These are phyloP conservation scores for Drosophila mulleri DNA, from an alignment of 2,888 invertebrate species.

Conservation along the genomic window DNA sequence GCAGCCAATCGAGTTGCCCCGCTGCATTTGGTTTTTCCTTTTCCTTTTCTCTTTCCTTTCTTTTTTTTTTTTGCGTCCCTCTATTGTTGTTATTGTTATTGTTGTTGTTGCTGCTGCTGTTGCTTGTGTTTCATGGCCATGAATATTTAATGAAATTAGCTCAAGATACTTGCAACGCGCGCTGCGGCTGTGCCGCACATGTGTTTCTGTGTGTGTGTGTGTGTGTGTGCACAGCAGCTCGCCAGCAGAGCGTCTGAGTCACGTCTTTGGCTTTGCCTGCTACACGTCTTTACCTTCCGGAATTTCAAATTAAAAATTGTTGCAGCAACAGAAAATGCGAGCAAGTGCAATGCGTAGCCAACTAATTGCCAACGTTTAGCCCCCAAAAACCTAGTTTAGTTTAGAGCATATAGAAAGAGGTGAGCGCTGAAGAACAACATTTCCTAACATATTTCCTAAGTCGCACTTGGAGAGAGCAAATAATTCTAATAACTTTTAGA, in stretches of 20 bases:
- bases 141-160: conserved; percentile 80
- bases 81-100: conserved; percentile 17
- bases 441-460: too few species aligned
- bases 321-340: conserved; percentile 5
- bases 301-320: conserved; percentile 36
- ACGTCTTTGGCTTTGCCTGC: conserved; percentile 21
- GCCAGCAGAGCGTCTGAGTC: conserved; percentile 5
- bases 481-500: too few species aligned
- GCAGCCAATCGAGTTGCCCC: conserved; percentile 40
- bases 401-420: not conserved
- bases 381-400: not conserved
- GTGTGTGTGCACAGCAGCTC: conserved; percentile 3
- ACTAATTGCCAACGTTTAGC: conserved; percentile 10
- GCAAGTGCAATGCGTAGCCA: conserved; percentile 1
- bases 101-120: conserved; percentile 1
- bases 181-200: conserved; percentile 47
- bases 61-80: not conserved
- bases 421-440: too few species aligned
- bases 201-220: conserved; percentile 12
- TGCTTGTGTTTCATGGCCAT: conserved; percentile 58
- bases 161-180: conserved; percentile 63
- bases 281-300: conserved; percentile 12
- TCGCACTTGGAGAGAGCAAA: too few species aligned
- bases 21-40: conserved; percentile 17
- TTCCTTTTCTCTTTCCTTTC: not conserved